Percentiles rank a stretch among this genome's conserved stretches.
phyloP scores from a whole-genome alignment of 2,888 invertebrate species.

The Drosophila kambysellisi region DNA sequence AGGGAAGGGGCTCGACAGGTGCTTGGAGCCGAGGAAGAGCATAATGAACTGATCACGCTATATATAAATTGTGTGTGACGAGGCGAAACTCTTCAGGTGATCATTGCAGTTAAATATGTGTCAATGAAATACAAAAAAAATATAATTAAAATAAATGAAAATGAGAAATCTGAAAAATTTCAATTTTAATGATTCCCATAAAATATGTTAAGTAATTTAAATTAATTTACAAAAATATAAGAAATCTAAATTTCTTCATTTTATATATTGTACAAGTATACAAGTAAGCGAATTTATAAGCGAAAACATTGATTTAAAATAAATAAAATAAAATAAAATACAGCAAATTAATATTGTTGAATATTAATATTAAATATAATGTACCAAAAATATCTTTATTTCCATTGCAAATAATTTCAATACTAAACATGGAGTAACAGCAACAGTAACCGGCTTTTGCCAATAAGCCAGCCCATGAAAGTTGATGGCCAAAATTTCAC shows the following conservation, averaged over 20 bases:
- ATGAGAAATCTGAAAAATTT: neutral
- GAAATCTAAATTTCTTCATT: neutral
- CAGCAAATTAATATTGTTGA: fast-evolving
- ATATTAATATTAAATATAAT: neutral
- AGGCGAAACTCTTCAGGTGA: neutral
- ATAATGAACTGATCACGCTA: constrained; percentile 42
- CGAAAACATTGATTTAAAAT: neutral
- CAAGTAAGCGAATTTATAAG: neutral
- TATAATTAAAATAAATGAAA: neutral
- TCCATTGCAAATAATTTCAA: neutral
- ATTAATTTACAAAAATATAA: neutral
- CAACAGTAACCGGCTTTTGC: neutral
- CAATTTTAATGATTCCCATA: neutral
- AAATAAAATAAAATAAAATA: neutral
- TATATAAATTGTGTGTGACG: constrained; percentile 3
- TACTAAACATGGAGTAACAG: neutral
- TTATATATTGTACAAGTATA: neutral
- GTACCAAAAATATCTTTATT: neutral
- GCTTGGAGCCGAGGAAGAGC: constrained; percentile 31
- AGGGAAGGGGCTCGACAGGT: constrained; percentile 20
- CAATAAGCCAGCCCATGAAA: constrained; percentile 4
- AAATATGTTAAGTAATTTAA: neutral
- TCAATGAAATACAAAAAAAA: neutral
- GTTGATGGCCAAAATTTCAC: constrained; percentile 43
- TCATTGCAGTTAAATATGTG: neutral